Evolutionary conservation across 2,797 vertebrate species (phyloP), one percentile per base, ranked within the genome.

Genomic region (Mormyrus proboscirostris): DNA sequence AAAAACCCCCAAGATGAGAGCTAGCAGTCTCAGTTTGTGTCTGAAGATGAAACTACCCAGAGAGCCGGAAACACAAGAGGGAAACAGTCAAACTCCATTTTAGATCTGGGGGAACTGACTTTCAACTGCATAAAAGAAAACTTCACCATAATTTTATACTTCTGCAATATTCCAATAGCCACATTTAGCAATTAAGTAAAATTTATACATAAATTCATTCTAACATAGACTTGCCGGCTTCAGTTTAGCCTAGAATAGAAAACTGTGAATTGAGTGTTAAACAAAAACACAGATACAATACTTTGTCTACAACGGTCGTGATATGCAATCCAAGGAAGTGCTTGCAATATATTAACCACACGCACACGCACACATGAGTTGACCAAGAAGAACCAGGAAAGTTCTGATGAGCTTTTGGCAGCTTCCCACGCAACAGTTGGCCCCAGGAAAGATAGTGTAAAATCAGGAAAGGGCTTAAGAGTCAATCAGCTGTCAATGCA

Each of bases 391-490:
- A 62, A 62, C 53, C n/a, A 38, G 55, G 88, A n/a, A 44, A 84
- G 82, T 50, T 89, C 25, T 51, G 41, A 89, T 69, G 82, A 89
- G 88, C 41, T 93, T 95, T 95, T 96, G 95, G 95, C 95, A 96
- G 95, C 94, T 94, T 94, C 92, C 95, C 92, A 93, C 92, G 92
- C 94, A 94, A 95, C 96, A 97, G 95, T 96, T 96, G 96, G 96
- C 94, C 95, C 94, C 96, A 95, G 95, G 96, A 96, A 95, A 94
- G 94, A 92, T 91, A 95, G 94, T 94, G 95, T 94, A 95, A 95
- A 96, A 95, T 96, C 95, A 94, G 93, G 95, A 96, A 94, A 79
- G 38, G 95, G 94, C 94, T 95, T 94, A 93, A 96, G 94, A 93
- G 93, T 94, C 49, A 93, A 94, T 16, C 82, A 25, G 3, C 38